Conservation (phyloP, 2,113 vertebrate species). For the Istiophorus platypterus region DNA sequence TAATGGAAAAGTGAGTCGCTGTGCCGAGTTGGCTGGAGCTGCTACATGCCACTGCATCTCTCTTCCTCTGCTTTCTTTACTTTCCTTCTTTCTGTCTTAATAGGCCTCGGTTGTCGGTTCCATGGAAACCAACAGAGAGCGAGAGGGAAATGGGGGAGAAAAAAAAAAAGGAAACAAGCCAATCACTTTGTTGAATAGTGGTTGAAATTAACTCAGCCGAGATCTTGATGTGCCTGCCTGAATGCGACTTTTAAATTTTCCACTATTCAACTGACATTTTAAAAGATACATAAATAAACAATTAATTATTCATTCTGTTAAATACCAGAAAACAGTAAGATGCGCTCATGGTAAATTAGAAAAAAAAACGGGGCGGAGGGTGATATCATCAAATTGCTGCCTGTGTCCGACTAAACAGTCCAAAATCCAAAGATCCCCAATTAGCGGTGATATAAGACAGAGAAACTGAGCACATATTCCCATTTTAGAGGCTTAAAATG, state of each 20-base stretch:
- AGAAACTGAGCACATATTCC: not conserved
- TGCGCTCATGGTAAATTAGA: no score
- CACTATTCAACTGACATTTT: no score
- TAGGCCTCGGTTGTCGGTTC: not conserved
- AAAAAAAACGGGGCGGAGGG: not conserved
- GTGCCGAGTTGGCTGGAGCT: slow-evolving; percentile 43
- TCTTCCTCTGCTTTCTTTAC: slow-evolving; percentile 6
- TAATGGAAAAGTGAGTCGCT: slow-evolving; percentile 37
- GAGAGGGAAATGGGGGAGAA: no score
- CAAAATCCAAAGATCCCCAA: not conserved
- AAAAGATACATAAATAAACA: not conserved
- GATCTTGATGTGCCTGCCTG: not conserved
- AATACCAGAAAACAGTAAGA: not conserved
- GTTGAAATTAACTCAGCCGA: not conserved
- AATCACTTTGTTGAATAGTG: not conserved
- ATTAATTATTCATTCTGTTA: not conserved
- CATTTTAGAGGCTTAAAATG: not conserved
- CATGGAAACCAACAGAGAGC: no score
- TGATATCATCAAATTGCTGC: no score
- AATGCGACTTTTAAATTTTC: not conserved
- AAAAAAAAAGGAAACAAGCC: not conserved
- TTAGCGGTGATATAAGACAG: not conserved
- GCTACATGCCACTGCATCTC: not conserved
- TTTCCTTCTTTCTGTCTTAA: not conserved
- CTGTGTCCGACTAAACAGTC: no score